phyloP scores from a whole-genome alignment of 1,140 invertebrate species.

The Amphibalanus amphitrite region DNA sequence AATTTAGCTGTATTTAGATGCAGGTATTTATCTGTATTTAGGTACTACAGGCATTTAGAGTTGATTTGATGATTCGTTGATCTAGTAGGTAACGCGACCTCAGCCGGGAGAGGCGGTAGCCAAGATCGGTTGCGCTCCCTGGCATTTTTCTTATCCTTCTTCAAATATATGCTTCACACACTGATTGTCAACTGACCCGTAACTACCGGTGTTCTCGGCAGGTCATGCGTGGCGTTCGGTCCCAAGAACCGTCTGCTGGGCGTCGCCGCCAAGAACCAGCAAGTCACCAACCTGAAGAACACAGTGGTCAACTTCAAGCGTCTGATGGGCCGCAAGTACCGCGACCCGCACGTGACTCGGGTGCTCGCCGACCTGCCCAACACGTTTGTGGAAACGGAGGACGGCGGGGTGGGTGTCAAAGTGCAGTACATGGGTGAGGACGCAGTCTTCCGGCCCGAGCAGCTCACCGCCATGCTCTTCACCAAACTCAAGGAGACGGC shows the following conservation, averaged over 20 bases:
- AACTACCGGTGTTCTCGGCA: conserved; percentile 30
- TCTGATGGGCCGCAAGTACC: conserved; percentile 48
- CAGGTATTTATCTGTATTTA: too few relatives aligned
- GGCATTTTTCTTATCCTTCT: too few relatives aligned
- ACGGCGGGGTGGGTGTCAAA: conserved; percentile 27
- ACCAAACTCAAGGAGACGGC: conserved; percentile 91
- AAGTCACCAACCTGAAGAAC: conserved; percentile 92
- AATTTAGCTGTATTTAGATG: too few relatives aligned
- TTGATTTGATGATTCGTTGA: neutral
- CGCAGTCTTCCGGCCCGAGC: conserved; percentile 76
- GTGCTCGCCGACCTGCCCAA: conserved; percentile 35
- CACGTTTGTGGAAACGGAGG: conserved; percentile 9
- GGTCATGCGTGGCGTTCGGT: conserved; percentile 88
- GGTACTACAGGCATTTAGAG: too few relatives aligned
- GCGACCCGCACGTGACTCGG: conserved; percentile 9
- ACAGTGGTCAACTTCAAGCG: conserved; percentile 87
- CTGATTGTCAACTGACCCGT: too few relatives aligned
- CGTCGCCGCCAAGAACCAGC: conserved; percentile 89
- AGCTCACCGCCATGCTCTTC: conserved; percentile 90
- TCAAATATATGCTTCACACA: too few relatives aligned
- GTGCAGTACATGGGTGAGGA: conserved; percentile 75
- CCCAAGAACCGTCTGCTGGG: conserved; percentile 81
- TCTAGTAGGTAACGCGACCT: too few relatives aligned
- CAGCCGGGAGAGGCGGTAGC: too few relatives aligned
- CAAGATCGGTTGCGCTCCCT: too few relatives aligned